phyloP scores from a whole-genome alignment of 2,888 invertebrate species.

The Seladonia tumulorum region DNA sequence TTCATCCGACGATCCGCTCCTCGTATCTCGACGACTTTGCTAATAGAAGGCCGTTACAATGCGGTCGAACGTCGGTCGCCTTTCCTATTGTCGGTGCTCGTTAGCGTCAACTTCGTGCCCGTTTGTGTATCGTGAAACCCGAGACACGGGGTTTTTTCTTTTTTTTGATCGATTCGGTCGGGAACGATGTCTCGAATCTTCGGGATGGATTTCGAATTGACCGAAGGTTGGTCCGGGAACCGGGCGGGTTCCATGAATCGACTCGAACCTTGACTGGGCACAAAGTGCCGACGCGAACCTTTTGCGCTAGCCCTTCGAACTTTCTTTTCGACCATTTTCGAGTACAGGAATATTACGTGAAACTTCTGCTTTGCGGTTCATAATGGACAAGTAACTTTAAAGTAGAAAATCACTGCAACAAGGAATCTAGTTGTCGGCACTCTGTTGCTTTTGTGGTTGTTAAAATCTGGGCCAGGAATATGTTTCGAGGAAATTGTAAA shows the following conservation, averaged over 20 bases:
- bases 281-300: constrained; percentile 18
- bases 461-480: not conserved
- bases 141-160: constrained; percentile 43
- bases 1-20: constrained; percentile 45
- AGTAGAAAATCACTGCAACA: not conserved
- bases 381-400: not conserved
- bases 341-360: not conserved
- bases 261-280: not conserved
- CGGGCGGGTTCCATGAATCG: constrained; percentile 44
- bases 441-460: not conserved
- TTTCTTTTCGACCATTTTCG: constrained; percentile 2
- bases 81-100: constrained; percentile 63
- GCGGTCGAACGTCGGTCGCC: constrained; percentile 58
- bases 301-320: not conserved
- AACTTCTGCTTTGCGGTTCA: not conserved
- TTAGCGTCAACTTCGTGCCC: constrained; percentile 58
- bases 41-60: constrained; percentile 65
- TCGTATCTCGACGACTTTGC: constrained; percentile 57
- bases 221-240: constrained; percentile 1
- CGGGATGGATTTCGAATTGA: constrained; percentile 58
- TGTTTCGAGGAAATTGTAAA: not conserved
- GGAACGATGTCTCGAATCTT: constrained; percentile 44
- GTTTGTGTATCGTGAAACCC: constrained; percentile 52
- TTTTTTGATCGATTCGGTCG: constrained; percentile 43
- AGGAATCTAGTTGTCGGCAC: not conserved